These are phyloP conservation scores for Crotalus viridis DNA, from an alignment of 2,113 vertebrate genomes.

Conservation along the genomic window DNA sequence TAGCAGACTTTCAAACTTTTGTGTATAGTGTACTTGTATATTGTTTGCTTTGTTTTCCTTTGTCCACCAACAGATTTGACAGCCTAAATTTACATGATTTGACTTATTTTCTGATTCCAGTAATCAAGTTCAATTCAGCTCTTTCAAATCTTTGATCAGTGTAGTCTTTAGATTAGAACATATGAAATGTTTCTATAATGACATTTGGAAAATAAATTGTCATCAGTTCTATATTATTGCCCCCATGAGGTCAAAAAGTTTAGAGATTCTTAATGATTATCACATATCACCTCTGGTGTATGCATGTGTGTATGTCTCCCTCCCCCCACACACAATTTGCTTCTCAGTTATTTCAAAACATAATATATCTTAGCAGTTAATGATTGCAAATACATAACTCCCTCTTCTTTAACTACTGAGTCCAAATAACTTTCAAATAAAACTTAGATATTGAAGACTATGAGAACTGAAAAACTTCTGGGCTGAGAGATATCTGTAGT, in stretches of 20 bases:
- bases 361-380: background rate
- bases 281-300: background rate
- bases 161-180: background rate
- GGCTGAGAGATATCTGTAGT: background rate
- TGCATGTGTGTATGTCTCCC: background rate
- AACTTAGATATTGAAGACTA: background rate
- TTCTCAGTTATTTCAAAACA: background rate
- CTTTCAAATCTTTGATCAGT: background rate
- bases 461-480: background rate
- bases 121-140: background rate
- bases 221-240: background rate
- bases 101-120: background rate
- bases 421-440: background rate
- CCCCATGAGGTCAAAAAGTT: background rate
- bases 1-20: background rate
- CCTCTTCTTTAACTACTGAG: background rate
- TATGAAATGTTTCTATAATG: background rate
- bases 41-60: background rate
- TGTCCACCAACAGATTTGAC: background rate
- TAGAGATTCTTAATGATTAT: background rate
- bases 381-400: background rate
- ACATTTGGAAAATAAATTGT: background rate
- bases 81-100: background rate
- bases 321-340: background rate
- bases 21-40: background rate